Conservation (phyloP, 1,140 invertebrate genomes). For the Anadara kagoshimensis region DNA sequence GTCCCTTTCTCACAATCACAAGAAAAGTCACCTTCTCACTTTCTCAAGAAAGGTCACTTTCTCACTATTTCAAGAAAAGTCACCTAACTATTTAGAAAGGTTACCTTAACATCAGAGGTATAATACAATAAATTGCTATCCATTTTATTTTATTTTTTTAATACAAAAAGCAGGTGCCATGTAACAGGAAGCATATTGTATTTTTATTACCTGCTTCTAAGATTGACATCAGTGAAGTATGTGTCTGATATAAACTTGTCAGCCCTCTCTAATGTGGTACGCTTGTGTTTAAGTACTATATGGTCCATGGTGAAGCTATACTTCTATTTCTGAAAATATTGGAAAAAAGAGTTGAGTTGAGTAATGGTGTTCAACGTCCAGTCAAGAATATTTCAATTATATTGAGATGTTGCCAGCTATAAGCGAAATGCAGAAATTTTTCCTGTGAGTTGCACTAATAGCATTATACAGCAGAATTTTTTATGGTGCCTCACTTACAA, state of each 20-base stretch:
- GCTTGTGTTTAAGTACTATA: constrained; percentile 73
- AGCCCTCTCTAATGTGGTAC: constrained; percentile 75
- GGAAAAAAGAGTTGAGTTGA: neutral
- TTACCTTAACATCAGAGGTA: too few species aligned
- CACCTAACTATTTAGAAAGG: neutral
- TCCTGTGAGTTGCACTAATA: too few species aligned
- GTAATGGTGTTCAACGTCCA: too few species aligned
- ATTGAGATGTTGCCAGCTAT: too few species aligned
- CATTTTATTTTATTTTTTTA: too few species aligned
- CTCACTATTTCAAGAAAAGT: neutral
- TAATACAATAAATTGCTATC: too few species aligned
- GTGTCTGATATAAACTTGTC: constrained; percentile 75
- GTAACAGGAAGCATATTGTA: neutral
- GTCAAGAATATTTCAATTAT: too few species aligned
- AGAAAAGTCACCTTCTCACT: neutral
- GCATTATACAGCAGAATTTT: too few species aligned
- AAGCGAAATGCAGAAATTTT: too few species aligned
- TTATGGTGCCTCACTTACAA: too few species aligned
- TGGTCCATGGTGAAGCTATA: constrained; percentile 45
- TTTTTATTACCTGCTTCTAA: constrained; percentile 64
- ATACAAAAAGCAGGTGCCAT: too few species aligned
- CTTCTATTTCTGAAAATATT: neutral
- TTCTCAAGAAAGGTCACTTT: neutral
- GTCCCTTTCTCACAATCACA: neutral
- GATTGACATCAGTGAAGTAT: constrained; percentile 75